Conservation (phyloP, 2,113 vertebrate genomes). For the Hippocampus comes region DNA sequence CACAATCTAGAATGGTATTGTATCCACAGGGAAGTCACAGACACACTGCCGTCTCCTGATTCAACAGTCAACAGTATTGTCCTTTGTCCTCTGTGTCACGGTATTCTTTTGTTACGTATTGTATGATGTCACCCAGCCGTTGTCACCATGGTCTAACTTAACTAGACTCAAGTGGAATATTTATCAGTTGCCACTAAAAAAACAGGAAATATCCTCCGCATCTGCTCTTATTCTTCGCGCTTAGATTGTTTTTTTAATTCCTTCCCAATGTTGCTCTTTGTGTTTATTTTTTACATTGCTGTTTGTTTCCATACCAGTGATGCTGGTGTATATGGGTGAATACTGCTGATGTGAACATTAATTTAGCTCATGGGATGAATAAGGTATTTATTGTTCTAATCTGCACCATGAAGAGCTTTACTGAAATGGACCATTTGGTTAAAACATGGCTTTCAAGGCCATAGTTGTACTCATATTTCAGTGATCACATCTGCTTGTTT, state of each 20-base stretch:
- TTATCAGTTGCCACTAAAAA: background rate
- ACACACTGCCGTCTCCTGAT: background rate
- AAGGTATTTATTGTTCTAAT: background rate
- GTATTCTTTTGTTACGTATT: background rate
- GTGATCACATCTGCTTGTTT: background rate
- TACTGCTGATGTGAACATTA: background rate
- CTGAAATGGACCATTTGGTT: background rate
- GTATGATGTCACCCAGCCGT: background rate
- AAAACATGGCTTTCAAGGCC: background rate
- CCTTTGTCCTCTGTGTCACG: background rate
- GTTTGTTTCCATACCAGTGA: background rate
- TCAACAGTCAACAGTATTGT: background rate
- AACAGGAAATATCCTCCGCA: background rate
- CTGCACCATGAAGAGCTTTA: background rate
- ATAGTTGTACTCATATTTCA: conserved; percentile 10
- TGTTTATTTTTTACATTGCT: background rate
- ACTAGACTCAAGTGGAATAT: background rate
- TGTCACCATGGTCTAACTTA: background rate
- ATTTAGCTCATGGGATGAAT: background rate
- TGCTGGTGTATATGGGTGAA: background rate
- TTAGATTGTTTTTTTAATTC: background rate
- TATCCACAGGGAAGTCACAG: background rate
- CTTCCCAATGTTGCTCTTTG: background rate
- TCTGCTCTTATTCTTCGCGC: background rate
- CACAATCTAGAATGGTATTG: background rate